These are phyloP conservation scores for Acanthiza pusilla DNA, from an alignment of 2,797 vertebrate genomes.

Conservation along the genomic window DNA sequence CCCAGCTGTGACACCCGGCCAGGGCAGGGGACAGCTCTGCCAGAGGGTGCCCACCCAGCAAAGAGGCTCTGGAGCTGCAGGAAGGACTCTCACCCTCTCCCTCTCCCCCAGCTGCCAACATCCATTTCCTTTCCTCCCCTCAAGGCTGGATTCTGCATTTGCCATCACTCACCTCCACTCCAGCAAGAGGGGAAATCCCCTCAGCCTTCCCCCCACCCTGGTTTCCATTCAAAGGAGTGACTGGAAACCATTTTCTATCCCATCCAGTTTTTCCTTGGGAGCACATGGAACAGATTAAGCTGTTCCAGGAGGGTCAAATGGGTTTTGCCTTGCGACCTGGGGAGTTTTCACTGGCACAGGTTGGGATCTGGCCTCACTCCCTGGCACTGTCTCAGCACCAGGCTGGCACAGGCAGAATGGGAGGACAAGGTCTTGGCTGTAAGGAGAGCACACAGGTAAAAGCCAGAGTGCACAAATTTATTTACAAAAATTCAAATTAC, in stretches of 20 bases:
- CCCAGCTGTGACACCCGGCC: not conserved
- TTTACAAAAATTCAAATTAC: slow-evolving; percentile 79
- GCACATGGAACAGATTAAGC: not conserved
- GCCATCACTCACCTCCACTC: not conserved
- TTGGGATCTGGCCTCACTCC: not conserved
- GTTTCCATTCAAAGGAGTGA: slow-evolving; percentile 6
- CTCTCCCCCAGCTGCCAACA: not conserved
- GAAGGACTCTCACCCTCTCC: not conserved
- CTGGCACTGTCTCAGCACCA: too few species aligned
- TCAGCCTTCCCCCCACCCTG: not conserved
- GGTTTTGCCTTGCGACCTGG: not conserved
- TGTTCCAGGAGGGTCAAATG: not conserved
- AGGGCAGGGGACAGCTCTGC: not conserved
- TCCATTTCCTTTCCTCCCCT: not conserved
- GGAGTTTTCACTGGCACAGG: not conserved
- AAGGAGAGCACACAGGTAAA: not conserved
- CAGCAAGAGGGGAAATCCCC: not conserved
- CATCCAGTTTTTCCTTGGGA: not conserved
- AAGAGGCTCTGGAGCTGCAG: not conserved
- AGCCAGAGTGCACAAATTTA: slow-evolving; percentile 70
- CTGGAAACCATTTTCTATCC: slow-evolving; percentile 50
- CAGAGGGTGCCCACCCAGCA: rapidly evolving
- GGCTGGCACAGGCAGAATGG: not conserved
- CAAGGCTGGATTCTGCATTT: not conserved
- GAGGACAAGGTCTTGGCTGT: rapidly evolving